Evolutionary conservation across 2,797 vertebrate genomes (phyloP).

Genomic region (Sarcoramphus papa): DNA sequence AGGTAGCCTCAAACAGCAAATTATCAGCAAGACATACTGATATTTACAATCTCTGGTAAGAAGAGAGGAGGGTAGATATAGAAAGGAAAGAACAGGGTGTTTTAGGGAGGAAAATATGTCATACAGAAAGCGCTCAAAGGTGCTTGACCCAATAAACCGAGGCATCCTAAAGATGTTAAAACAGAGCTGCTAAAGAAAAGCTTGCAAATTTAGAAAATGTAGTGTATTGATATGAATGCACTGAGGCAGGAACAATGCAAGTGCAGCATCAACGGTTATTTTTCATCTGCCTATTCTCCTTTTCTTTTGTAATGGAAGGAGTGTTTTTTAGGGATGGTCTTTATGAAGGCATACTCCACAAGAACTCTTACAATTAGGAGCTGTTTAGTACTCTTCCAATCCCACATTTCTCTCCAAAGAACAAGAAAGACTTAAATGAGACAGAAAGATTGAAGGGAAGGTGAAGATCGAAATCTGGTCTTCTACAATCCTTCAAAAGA

Average conservation of each 20-base stretch:
- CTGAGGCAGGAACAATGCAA: neutral
- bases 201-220: no score
- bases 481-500: neutral
- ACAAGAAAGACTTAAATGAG: neutral
- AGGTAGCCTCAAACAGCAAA: neutral
- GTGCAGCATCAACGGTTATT: accelerated
- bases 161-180: neutral
- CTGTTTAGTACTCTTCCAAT: neutral
- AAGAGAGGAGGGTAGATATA: neutral
- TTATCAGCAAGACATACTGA: neutral
- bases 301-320: neutral
- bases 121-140: neutral
- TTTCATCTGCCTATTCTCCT: neutral
- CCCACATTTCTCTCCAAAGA: neutral
- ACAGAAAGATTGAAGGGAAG: neutral
- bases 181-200: neutral
- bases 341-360: neutral
- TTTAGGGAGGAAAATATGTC: neutral
- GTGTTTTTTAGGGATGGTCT: neutral
- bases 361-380: neutral
- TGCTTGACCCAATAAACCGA: neutral
- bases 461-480: neutral
- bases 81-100: neutral
- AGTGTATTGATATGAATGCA: accelerated
- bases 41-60: neutral